A percentile compares a stretch with the other conserved stretches of the same genome.
Conservation (phyloP, 2,888 invertebrate species). For the Branchellion lobata region DNA sequence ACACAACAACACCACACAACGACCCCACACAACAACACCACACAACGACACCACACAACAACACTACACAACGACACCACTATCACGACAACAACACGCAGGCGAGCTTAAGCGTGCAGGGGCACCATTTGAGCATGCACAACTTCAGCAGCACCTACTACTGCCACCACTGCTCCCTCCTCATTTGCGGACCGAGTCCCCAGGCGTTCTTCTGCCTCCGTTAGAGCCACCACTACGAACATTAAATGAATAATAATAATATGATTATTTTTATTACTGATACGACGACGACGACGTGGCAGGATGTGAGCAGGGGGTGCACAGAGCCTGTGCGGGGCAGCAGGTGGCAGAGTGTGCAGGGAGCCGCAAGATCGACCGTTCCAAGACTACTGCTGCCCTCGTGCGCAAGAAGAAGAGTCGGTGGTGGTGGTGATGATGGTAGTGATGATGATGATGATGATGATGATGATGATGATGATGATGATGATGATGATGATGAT, state of each 20-base stretch:
- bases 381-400: not conserved
- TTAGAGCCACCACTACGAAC: too few relatives aligned
- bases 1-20: too few relatives aligned
- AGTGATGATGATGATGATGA: not conserved
- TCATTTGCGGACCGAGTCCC: not conserved
- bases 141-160: not conserved
- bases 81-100: too few relatives aligned
- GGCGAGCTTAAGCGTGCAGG: not conserved
- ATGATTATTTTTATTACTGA: not conserved
- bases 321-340: not conserved
- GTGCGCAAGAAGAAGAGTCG: not conserved
- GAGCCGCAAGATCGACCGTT: not conserved
- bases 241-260: too few relatives aligned
- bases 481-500: not conserved
- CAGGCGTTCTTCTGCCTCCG: not conserved
- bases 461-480: constrained; percentile 1
- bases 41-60: too few relatives aligned
- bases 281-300: not conserved
- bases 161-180: constrained; percentile 12
- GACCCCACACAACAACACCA: too few relatives aligned
- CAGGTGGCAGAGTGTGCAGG: not conserved
- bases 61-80: too few relatives aligned
- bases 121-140: constrained; percentile 1
- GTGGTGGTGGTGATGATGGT: not conserved
- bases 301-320: not conserved